These are phyloP conservation scores for Epinephelus awoara DNA, from an alignment of 2,797 vertebrate genomes.

Conservation along the genomic window DNA sequence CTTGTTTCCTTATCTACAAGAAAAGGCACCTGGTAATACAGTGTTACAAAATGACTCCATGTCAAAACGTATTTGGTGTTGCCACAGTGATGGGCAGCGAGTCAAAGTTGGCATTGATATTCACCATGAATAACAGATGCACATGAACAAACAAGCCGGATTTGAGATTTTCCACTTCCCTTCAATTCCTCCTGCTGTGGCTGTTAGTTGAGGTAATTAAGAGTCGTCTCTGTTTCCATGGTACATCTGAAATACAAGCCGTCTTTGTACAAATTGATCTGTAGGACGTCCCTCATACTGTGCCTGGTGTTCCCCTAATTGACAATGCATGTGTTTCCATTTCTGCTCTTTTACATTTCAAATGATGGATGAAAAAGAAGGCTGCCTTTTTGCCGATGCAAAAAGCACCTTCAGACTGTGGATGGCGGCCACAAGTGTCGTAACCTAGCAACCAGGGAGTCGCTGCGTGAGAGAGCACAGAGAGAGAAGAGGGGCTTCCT, in stretches of 20 bases:
- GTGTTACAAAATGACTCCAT: slow-evolving; percentile 3
- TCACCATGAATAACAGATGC: slow-evolving; percentile 40
- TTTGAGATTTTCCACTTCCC: slow-evolving; percentile 53
- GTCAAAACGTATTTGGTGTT: slow-evolving; percentile 11
- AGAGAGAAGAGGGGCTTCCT: slow-evolving; percentile 76
- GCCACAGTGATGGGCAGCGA: slow-evolving; percentile 29
- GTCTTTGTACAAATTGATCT: slow-evolving; percentile 68
- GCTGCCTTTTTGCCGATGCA: slow-evolving; percentile 70
- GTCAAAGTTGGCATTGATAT: slow-evolving; percentile 29
- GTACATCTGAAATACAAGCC: slow-evolving; percentile 63
- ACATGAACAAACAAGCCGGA: slow-evolving; percentile 42
- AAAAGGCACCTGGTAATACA: background rate
- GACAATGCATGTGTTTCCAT: slow-evolving; percentile 74
- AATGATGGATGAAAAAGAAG: slow-evolving; percentile 72
- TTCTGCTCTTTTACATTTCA: slow-evolving; percentile 82
- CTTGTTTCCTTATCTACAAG: too few relatives aligned
- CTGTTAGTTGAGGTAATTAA: slow-evolving; percentile 69
- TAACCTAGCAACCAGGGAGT: slow-evolving; percentile 87
- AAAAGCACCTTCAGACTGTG: slow-evolving; percentile 78
- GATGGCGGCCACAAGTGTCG: slow-evolving; percentile 81
- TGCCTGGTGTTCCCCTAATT: slow-evolving; percentile 72
- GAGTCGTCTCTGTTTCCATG: slow-evolving; percentile 60
- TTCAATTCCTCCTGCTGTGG: slow-evolving; percentile 57
- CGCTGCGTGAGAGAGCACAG: slow-evolving; percentile 53
- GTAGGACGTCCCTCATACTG: slow-evolving; percentile 56